Conservation (phyloP, 1,140 invertebrate species). For the Caerostris extrusa region DNA sequence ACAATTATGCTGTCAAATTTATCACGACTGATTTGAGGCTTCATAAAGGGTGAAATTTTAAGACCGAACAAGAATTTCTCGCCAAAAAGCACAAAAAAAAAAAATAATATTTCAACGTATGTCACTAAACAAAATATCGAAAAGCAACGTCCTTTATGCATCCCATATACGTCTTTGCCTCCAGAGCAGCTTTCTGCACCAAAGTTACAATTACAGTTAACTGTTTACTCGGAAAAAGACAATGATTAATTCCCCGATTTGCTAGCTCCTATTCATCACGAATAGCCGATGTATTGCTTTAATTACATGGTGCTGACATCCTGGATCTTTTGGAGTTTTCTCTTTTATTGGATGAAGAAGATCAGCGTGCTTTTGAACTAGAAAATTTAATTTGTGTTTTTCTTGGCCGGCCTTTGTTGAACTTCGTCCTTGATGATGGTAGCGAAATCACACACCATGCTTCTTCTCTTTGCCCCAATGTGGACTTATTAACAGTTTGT, state of each 20-base stretch:
- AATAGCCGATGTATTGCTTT: constrained; percentile 22
- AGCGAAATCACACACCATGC: no score
- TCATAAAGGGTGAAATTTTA: constrained; percentile 1
- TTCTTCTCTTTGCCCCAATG: no score
- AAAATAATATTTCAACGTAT: no score
- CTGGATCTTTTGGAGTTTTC: neutral
- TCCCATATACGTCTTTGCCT: no score
- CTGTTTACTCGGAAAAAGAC: constrained; percentile 6
- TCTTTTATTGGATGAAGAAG: neutral
- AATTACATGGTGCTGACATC: neutral
- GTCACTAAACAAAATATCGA: neutral
- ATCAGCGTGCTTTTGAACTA: neutral
- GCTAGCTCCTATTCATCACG: neutral
- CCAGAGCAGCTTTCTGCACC: no score
- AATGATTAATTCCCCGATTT: neutral
- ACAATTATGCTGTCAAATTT: constrained; percentile 30
- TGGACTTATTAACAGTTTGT: no score
- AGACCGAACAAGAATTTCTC: neutral
- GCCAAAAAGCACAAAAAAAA: neutral
- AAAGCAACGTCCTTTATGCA: no score
- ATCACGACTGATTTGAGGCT: constrained; percentile 2
- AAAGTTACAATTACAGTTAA: constrained; percentile 7
- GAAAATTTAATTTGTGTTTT: constrained; percentile 29
- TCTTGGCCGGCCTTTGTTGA: no score
- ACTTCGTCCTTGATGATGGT: no score